phyloP scores from a whole-genome alignment of 2,113 vertebrate species.

The Steatornis caripensis region DNA sequence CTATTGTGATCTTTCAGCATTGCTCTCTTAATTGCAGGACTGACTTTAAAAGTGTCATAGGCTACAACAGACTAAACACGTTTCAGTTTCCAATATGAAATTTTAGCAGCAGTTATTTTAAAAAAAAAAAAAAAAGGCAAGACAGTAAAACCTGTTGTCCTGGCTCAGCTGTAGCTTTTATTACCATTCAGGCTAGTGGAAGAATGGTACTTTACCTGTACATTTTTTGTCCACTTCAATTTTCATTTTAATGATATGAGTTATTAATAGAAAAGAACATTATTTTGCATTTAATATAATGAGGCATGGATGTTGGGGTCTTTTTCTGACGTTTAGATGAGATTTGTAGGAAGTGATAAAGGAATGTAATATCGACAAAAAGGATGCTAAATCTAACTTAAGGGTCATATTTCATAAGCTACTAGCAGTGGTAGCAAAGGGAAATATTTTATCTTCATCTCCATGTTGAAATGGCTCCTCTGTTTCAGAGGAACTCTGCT shows the following conservation, averaged over 20 bases:
- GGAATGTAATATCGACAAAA: constrained; percentile 54
- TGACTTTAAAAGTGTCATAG: background rate
- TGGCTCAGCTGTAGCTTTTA: background rate
- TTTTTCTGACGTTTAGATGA: constrained; percentile 2
- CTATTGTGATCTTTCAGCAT: background rate
- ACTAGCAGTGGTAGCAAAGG: constrained; percentile 54
- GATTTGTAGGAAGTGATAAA: constrained; percentile 73
- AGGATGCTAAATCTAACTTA: constrained; percentile 73
- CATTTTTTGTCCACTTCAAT: background rate
- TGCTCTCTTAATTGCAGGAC: background rate
- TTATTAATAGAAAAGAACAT: constrained; percentile 17
- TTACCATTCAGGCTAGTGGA: background rate
- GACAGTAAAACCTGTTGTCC: background rate
- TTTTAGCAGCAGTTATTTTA: background rate
- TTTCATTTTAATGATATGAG: background rate
- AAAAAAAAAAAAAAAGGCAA: background rate
- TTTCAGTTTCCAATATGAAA: background rate
- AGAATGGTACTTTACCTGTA: background rate
- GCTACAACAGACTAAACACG: background rate
- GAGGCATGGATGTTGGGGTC: background rate
- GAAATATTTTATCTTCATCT: constrained; percentile 72
- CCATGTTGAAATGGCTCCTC: background rate
- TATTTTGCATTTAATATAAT: background rate
- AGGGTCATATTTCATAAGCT: constrained; percentile 72
- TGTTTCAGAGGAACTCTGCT: background rate